Base-by-base conservation (phyloP, 2,888 invertebrate genomes). In the Lepidochitona cinerea region DNA sequence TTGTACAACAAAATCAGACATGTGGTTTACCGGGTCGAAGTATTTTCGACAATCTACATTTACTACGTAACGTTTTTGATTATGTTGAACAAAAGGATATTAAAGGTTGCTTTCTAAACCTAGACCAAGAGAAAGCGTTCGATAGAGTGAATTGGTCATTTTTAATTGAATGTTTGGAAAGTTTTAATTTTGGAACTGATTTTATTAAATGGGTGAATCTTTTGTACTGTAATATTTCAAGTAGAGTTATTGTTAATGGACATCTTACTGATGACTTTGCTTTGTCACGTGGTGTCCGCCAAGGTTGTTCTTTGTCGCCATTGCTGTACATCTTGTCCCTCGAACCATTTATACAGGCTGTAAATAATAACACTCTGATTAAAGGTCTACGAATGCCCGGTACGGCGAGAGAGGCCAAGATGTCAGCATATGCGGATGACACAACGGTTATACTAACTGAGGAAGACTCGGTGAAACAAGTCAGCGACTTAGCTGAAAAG, bases 71-170 rank as follows among this genome's bases (percentile, higher is more conserved):
- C 72, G 70, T 77, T 32, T 29, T 74, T 35, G 76, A 79, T 69
- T 80, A 77, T 81, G 66, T 72, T 26, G 71, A 80, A 23, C 75
- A 75, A 65, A 76, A 80, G 66, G 37, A 81, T n/a, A 32, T 77
- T n/a, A 14, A 54, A 41, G 72, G 76, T 49, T 70, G 70, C 41
- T 79, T 81, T 66, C 75, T 80, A 36, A 64, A 52, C 72, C 41
- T 81, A 49, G 82, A 82, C 66, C 82, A 82, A 70, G 79, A 78
- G 68, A 83, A 82, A 64, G 81, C 81, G 1, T 82, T 82, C 37
- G 81, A 81, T 67, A 69, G 80, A 64, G 81, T 81, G 12, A 72
- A 74, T 29, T 75, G 78, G 68, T 64, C 70, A 12, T 82, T 74
- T 72, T 26, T 83, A 26, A 77, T 75, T 73, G 71, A 79, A 66